Evolutionary conservation across 2,113 vertebrate species (phyloP), one percentile per base, ranked within the genome.

Genomic region (Sinocyclocheilus maitianheensis): DNA sequence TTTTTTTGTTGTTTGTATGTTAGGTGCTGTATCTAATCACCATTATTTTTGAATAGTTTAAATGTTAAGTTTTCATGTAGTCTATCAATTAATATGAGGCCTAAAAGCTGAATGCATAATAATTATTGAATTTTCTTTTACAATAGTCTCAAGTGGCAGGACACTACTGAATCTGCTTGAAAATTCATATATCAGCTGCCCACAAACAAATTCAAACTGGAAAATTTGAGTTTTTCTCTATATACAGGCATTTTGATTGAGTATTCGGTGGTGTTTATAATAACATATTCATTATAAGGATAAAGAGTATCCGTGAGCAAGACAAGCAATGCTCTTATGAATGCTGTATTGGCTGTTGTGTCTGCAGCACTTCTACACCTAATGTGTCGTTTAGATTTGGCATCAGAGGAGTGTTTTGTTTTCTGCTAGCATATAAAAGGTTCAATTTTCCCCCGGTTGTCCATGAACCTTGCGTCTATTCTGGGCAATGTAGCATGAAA

Each of bases 401-500:
- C 82, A 46, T 67, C 53, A 84, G 83, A 82, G 77, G 88, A 91
- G 76, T 90, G 86, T 87, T 85, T 80, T 87, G 80, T 40, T 89
- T 89, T 89, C 86, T 77, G 65, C 22, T 5, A 51, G 69, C 58
- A 76, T 89, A 62, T 81, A 74, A 84, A 30, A 79, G 74, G 86
- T 84, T 89, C 85, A 79, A 84, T 90, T 91, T 87, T 62, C 87
- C 90, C 91, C 92, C 90, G 87, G 88, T 89, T 58, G 87, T 87
- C 89, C 92, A 90, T 92, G 92, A 92, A 93, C 94, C 92, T 93
- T 90, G 88, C 90, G 84, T 91, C 92, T 91, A 92, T 90, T 92
- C 90, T 90, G 84, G 89, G 90, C 93, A 95, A 95, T 95, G 94
- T 94, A 92, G 91, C 93, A 89, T 95, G 93, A 94, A 95, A 94